Percentiles rank a stretch among this genome's conserved stretches.
phyloP scores from a whole-genome alignment of 2,797 vertebrate genomes.

The Clarias platycephalus region DNA sequence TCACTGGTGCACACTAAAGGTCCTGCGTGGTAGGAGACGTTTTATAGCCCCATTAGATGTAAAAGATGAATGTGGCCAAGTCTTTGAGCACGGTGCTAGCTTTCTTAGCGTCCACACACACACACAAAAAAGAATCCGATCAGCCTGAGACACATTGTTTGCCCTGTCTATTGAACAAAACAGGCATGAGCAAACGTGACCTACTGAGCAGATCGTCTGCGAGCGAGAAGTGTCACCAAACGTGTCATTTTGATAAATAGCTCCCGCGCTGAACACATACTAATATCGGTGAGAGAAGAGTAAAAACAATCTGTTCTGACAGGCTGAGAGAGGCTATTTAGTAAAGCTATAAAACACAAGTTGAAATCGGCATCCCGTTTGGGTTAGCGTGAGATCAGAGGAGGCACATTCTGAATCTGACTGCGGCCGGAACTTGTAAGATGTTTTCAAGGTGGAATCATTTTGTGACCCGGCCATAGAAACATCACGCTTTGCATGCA shows the following conservation, averaged over 20 bases:
- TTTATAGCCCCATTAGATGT: slow-evolving; percentile 46
- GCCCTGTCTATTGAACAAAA: slow-evolving; percentile 5
- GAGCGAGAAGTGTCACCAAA: slow-evolving; percentile 5
- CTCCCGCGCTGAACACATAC: slow-evolving; percentile 38
- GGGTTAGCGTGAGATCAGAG: neutral
- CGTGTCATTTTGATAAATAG: slow-evolving; percentile 39
- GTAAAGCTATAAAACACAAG: slow-evolving; percentile 30
- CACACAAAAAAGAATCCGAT: neutral
- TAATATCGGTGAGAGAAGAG: slow-evolving; percentile 32
- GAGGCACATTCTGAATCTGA: slow-evolving; percentile 1
- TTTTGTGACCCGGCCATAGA: neutral
- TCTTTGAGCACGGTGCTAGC: slow-evolving; percentile 28
- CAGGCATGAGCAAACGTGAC: slow-evolving; percentile 1
- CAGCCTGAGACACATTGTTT: neutral
- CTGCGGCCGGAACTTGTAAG: neutral
- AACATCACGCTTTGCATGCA: neutral
- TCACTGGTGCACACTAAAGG: slow-evolving; percentile 38
- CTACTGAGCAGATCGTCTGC: slow-evolving; percentile 14
- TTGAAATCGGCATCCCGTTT: slow-evolving; percentile 22
- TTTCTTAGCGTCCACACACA: slow-evolving; percentile 10
- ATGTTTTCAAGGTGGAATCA: slow-evolving; percentile 18
- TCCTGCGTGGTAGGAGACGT: slow-evolving; percentile 35
- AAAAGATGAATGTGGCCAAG: slow-evolving; percentile 39
- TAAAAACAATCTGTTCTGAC: slow-evolving; percentile 31
- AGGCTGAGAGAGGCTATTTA: slow-evolving; percentile 34